Conservation (phyloP, 2,888 invertebrate genomes). For the Timema podura region DNA sequence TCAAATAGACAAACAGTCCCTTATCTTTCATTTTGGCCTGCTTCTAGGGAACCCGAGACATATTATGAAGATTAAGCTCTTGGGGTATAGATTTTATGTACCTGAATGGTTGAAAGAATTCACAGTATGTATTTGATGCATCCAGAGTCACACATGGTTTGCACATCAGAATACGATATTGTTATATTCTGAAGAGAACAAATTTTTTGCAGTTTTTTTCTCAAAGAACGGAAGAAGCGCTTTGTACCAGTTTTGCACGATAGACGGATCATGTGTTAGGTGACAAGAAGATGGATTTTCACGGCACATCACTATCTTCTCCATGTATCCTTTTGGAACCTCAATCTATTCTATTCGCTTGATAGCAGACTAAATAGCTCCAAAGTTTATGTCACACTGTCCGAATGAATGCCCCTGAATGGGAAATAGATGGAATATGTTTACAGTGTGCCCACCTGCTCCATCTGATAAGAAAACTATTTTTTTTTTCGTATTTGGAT, state of each 20-base stretch:
- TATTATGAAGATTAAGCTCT: no score
- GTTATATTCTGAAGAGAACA: background rate
- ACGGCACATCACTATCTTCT: background rate
- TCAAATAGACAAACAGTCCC: no score
- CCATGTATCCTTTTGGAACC: background rate
- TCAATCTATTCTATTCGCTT: background rate
- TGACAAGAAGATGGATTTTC: background rate
- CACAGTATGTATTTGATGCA: no score
- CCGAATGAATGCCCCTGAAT: background rate
- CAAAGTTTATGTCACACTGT: conserved; percentile 5
- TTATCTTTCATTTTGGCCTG: no score
- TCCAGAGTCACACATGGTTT: background rate
- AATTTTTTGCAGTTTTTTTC: background rate
- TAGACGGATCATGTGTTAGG: background rate
- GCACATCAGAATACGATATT: background rate
- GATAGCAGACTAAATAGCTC: background rate
- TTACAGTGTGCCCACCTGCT: background rate
- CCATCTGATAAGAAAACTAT: background rate
- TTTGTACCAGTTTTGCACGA: background rate
- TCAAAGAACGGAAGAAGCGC: background rate
- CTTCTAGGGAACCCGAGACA: no score
- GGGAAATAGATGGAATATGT: conserved; percentile 2
- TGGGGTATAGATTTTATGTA: no score
- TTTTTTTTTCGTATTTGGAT: background rate
- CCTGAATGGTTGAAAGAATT: no score